Percentiles rank a stretch among this genome's conserved stretches.
Conservation (phyloP, 1,140 invertebrate genomes). For the Gryllus bimaculatus region DNA sequence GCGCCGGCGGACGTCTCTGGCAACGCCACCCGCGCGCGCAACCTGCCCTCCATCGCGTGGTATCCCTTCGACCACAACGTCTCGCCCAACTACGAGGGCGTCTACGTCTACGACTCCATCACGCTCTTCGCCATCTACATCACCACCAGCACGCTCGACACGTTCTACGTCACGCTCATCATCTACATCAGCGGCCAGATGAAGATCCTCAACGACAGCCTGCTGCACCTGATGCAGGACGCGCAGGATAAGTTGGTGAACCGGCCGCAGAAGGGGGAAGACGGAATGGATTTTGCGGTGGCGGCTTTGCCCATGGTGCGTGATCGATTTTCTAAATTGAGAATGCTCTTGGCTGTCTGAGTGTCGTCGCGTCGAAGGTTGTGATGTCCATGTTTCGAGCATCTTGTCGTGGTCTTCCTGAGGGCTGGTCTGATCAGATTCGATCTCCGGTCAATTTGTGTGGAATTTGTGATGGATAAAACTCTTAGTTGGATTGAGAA, state of each 20-base stretch:
- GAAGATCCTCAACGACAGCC: not conserved
- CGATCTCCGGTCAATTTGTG: no score
- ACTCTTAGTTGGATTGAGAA: no score
- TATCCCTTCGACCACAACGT: conserved; percentile 7
- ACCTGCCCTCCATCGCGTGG: not conserved
- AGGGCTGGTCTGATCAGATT: no score
- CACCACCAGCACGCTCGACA: not conserved
- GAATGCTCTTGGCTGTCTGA: no score
- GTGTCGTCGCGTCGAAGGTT: no score
- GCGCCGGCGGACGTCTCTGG: not conserved
- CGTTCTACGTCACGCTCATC: not conserved
- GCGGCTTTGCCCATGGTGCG: no score
- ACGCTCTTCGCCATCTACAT: not conserved
- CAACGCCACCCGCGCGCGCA: not conserved
- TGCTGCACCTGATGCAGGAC: not conserved
- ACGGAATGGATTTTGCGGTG: no score
- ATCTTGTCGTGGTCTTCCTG: no score
- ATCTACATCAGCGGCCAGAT: not conserved
- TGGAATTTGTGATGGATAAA: no score
- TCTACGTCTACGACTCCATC: conserved; percentile 7
- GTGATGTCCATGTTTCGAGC: no score
- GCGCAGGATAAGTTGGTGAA: not conserved
- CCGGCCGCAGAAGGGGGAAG: no score
- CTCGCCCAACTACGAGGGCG: conserved; percentile 4
- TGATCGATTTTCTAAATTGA: no score